Percentiles rank a stretch among this genome's conserved stretches.
Evolutionary conservation across 2,113 vertebrate genomes (phyloP).

Genomic region (Neodon shergylaensis): DNA sequence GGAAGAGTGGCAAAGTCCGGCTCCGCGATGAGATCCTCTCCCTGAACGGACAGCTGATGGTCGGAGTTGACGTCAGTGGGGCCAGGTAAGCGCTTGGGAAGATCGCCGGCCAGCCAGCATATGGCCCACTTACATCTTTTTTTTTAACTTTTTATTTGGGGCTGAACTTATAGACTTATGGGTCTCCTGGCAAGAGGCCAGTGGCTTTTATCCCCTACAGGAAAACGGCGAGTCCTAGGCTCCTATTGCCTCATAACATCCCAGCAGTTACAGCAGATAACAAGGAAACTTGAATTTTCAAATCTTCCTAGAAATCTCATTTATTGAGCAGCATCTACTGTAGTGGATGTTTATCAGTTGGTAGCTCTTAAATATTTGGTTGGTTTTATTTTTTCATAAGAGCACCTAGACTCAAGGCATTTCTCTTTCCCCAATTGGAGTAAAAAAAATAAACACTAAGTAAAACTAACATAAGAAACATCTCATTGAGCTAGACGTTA

Average conservation of each 20-base stretch:
- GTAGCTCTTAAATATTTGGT: neutral
- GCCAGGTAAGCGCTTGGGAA: constrained; percentile 92
- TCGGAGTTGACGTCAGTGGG: constrained; percentile 94
- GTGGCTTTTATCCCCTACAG: neutral
- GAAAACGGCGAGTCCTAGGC: neutral
- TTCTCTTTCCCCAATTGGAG: neutral
- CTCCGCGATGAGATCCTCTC: constrained; percentile 96
- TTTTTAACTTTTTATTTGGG: neutral
- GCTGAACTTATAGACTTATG: neutral
- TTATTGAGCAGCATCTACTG: neutral
- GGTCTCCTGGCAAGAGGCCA: neutral
- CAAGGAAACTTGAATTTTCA: neutral
- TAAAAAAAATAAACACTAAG: neutral
- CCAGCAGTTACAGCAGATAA: neutral
- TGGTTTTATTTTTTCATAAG: neutral
- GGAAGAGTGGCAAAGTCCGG: constrained; percentile 91
- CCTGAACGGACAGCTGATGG: constrained; percentile 97
- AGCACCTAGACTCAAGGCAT: neutral
- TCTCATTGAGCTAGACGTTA: neutral
- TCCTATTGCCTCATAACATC: neutral
- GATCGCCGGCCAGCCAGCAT: rapidly evolving
- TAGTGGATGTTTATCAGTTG: neutral
- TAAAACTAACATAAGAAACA: neutral
- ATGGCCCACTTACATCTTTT: neutral
- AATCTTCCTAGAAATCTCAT: neutral